These are phyloP conservation scores for Tachyglossus aculeatus DNA, from an alignment of 2,797 vertebrate species.

Conservation along the genomic window DNA sequence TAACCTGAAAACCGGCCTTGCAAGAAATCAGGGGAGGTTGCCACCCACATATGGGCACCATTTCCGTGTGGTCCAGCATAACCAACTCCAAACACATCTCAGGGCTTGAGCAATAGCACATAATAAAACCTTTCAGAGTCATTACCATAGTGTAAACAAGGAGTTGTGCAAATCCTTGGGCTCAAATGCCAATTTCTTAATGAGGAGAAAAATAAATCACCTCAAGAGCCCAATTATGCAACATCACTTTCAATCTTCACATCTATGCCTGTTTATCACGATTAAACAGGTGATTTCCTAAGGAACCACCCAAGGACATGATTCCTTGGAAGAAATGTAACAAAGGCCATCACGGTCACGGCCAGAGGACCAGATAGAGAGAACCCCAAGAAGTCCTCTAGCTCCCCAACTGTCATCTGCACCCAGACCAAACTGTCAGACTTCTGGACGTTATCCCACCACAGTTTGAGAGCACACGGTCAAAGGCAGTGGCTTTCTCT, in stretches of 20 bases:
- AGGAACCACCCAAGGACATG: too few relatives aligned
- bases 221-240: background rate
- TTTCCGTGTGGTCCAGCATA: background rate
- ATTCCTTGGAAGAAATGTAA: too few relatives aligned
- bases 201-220: background rate
- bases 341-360: too few relatives aligned
- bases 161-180: background rate
- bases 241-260: background rate
- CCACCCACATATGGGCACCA: background rate
- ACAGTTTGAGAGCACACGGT: background rate
- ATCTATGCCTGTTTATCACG: background rate
- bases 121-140: background rate
- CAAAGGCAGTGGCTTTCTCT: background rate
- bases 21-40: background rate
- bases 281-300: too few relatives aligned
- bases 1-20: background rate
- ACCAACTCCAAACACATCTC: background rate
- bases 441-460: background rate
- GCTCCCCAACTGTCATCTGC: too few relatives aligned
- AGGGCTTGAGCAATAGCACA: slow-evolving; percentile 1
- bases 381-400: too few relatives aligned
- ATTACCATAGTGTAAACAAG: slow-evolving; percentile 6
- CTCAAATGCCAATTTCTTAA: background rate
- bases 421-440: background rate
- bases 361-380: too few relatives aligned